Evolutionary conservation across 2,888 invertebrate species (phyloP), one percentile per base, ranked within the genome.

Genomic region (Morpho deidamia): DNA sequence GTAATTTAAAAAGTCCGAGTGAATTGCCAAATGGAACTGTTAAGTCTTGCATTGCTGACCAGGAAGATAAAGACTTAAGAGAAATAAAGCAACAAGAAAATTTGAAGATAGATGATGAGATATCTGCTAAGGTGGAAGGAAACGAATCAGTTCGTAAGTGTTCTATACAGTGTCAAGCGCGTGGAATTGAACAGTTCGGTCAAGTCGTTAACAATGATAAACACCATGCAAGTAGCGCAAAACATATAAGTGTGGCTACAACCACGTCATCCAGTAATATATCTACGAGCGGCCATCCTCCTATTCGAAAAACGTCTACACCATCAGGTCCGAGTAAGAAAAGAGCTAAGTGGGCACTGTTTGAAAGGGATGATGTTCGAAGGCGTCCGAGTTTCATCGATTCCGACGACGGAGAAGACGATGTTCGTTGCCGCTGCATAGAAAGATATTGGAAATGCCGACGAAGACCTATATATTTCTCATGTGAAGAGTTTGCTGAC

Each of bases 391-490:
- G 39, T 42, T 46, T 45, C 8, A 51, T 51, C 5, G 47, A 42
- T 33, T 44, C 42, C 32, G 56, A 56, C n/a, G 58, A 59, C 5
- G 57, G 55, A 7, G 59, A 62, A 11, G 58, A 55, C 8, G 56
- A 62, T 35, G 23, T 59, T 32, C 45, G 50, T 10, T 67, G 65
- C 47, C 51, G 58, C 14, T 66, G 65, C 44, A 46, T 61, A 8
- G 60, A 62, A 32, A 55, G 59, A n/a, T 56, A 51, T 44, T 56
- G 58, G 49, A 61, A 47, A 46, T 47, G 37, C 7, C 58, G 45
- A 38, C 52, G 37, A 32, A 52, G 51, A 33, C 12, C 44, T 0
- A 56, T 51, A 46, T 47, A 37, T 11, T 57, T 51, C 10, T 42
- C 56, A 2, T 55, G 46, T 34, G 63, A 61, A 45, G 53, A 56